Evolutionary conservation across 1,140 invertebrate genomes (phyloP).

Genomic region (Meloidogyne floridensis): DNA sequence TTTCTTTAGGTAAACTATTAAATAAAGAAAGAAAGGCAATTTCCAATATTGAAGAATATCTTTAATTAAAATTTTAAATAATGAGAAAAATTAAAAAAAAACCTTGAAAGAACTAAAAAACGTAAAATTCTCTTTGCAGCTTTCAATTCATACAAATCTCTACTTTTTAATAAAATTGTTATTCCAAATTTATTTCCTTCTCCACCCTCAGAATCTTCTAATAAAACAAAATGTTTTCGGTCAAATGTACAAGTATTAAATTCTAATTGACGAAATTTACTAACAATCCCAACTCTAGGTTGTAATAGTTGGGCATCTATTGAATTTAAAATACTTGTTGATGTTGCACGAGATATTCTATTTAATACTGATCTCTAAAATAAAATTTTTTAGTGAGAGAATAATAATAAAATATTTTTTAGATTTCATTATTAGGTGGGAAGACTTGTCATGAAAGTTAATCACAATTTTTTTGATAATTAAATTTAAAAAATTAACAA

Average conservation of each 20-base stretch:
- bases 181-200: constrained; percentile 21
- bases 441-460: too few species aligned
- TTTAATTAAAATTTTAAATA: constrained; percentile 7
- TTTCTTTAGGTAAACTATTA: constrained; percentile 36
- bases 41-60: constrained; percentile 49
- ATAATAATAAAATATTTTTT: too few species aligned
- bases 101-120: constrained; percentile 48
- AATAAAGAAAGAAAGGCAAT: constrained; percentile 55
- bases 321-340: constrained; percentile 83
- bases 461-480: too few species aligned
- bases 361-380: constrained; percentile 75
- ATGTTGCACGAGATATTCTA: constrained; percentile 78
- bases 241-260: constrained; percentile 71
- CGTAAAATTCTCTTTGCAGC: constrained; percentile 65
- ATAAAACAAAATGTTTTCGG: constrained; percentile 53
- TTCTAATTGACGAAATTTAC: constrained; percentile 80
- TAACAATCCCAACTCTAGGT: constrained; percentile 82
- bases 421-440: too few species aligned
- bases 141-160: constrained; percentile 76
- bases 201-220: constrained; percentile 55
- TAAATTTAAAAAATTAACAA: not conserved
- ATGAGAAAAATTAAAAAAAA: not conserved
- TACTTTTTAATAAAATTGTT: constrained; percentile 70
- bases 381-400: not conserved
- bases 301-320: constrained; percentile 81